Conservation (phyloP, 2,888 invertebrate genomes). For the Creontiades dilutus region DNA sequence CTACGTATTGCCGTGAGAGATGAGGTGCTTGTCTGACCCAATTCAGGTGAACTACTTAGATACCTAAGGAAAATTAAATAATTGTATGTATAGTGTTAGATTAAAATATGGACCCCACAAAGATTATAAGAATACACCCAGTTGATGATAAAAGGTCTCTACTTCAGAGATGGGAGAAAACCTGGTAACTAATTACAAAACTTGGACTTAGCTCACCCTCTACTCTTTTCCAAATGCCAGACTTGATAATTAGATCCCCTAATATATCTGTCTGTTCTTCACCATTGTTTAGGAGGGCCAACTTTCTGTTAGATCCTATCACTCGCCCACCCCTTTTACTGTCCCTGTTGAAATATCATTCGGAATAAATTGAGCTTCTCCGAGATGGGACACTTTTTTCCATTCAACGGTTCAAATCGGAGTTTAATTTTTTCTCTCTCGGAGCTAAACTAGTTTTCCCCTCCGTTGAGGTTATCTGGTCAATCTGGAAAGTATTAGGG, state of each 20-base stretch:
- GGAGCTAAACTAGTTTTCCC: not conserved
- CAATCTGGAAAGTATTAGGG: not conserved
- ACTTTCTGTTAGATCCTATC: conserved; percentile 60
- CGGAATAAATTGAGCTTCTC: conserved; percentile 2
- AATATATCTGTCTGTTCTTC: conserved; percentile 35
- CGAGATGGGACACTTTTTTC: conserved; percentile 6
- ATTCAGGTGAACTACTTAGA: no score
- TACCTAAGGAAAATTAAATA: no score
- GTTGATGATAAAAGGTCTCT: not conserved
- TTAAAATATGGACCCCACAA: no score
- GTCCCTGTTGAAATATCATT: conserved; percentile 1
- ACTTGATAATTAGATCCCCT: conserved; percentile 55
- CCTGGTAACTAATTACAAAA: conserved; percentile 59
- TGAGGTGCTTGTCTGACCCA: no score
- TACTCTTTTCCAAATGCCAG: conserved; percentile 21
- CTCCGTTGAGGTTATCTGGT: not conserved
- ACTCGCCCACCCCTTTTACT: not conserved
- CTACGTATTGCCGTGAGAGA: no score
- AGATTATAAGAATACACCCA: no score
- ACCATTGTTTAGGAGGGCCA: conserved; percentile 54
- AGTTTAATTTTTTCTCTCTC: conserved; percentile 35
- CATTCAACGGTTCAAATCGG: conserved; percentile 20
- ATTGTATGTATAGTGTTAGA: no score
- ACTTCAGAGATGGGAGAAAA: not conserved
- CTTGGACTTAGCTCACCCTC: conserved; percentile 28